Base-by-base conservation (phyloP, 2,113 vertebrate genomes). In the Colistium nudipinnis region DNA sequence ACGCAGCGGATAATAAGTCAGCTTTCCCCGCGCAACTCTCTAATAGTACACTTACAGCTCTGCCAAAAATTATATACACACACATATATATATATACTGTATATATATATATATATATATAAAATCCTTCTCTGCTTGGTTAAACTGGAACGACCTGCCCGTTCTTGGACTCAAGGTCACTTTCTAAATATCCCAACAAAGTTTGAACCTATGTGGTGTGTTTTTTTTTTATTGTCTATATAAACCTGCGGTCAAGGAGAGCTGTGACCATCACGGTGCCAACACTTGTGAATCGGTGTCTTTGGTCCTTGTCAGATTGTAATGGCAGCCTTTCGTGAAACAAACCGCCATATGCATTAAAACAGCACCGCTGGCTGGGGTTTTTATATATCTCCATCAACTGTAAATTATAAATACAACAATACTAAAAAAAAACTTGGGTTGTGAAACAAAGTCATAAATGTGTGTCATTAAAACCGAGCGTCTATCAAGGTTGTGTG, bases 381-480 rank as follows among this genome's bases (percentile, higher is more conserved):
- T 38, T 12, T 80, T 86, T 83, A 82, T 89, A 86, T 75, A 82
- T 88, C 77, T 74, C 76, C 47, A 57, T 80, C 70, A 74, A 74
- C 76, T 69, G 70, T 85, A 88, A 89, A 89, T 85, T 71, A 39
- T 71, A 52, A 62, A 81, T 49, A 36, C 77, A 61, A n/a, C 22
- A 47, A 82, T 66, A 38, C 41, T 7, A 78, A 43, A 57, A 57
- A 43, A 73, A 74, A 67, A 57, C 56, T 49, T 47, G 51, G 68
- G 41, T 48, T 28, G 47, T n/a, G 62, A 68, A 69, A 73, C 45
- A 4, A 1, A 74, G 76, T 84, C 74, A 56, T 91, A 86, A 91
- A 91, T 90, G 76, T 61, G 74, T 48, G 56, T 84, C 78, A 90
- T 91, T 89, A 82, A 91, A 80, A 55, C 49, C 13, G 25, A 73